Conservation (phyloP, 2,113 vertebrate genomes). For the Polypterus bichir region DNA sequence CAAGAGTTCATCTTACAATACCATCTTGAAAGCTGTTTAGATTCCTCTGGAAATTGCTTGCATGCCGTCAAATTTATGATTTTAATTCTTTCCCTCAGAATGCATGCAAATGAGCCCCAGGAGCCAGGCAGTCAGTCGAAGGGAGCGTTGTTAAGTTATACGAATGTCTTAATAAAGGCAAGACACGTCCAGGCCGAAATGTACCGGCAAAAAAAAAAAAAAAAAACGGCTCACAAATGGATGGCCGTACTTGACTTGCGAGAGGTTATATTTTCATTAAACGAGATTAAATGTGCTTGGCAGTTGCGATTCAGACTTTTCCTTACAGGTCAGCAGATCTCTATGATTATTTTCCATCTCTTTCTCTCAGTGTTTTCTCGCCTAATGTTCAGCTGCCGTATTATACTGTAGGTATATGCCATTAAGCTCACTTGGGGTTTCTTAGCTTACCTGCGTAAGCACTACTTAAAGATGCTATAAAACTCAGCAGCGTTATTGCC, state of each 20-base stretch:
- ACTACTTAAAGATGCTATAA: too few relatives aligned
- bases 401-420: too few relatives aligned
- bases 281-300: background rate
- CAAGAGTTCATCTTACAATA: too few relatives aligned
- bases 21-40: too few relatives aligned
- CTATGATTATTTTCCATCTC: conserved; percentile 33
- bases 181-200: conserved; percentile 42
- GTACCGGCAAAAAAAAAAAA: conserved; percentile 13
- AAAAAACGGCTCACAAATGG: background rate
- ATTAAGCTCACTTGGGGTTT: too few relatives aligned
- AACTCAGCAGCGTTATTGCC: too few relatives aligned
- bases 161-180: conserved; percentile 41
- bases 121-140: conserved; percentile 20
- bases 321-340: conserved; percentile 34
- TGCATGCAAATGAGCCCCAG: conserved; percentile 26
- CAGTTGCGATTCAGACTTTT: conserved; percentile 23
- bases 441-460: too few relatives aligned
- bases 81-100: conserved; percentile 10
- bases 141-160: conserved; percentile 41
- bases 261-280: too few relatives aligned
- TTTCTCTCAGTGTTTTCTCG: conserved; percentile 18
- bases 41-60: too few relatives aligned
- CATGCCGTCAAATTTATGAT: too few relatives aligned
- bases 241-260: too few relatives aligned
- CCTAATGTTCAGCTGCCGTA: too few relatives aligned